Evolutionary conservation across 2,113 vertebrate species (phyloP).

Genomic region (Sardina pilchardus): DNA sequence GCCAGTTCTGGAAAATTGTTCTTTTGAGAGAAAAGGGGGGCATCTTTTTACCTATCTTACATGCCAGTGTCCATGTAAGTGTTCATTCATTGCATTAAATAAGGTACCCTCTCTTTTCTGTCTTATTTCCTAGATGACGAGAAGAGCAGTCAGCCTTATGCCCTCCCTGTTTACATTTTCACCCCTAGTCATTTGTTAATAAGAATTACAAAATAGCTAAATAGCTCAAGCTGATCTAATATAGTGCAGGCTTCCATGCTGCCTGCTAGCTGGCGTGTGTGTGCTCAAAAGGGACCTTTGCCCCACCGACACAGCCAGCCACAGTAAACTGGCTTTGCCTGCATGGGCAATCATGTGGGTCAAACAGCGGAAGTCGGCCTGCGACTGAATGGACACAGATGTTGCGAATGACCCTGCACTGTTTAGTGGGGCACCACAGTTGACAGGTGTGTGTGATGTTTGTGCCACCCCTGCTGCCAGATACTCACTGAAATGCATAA

Average conservation of each 20-base stretch:
- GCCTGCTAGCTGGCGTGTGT: not conserved
- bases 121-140: too few species aligned
- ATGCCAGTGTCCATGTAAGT: too few species aligned
- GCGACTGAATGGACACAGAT: slow-evolving; percentile 16
- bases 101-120: too few species aligned
- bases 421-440: not conserved
- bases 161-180: not conserved
- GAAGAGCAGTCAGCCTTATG: not conserved
- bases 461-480: not conserved
- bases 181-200: too few species aligned
- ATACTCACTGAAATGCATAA: not conserved
- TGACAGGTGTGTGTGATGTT: not conserved
- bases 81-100: too few species aligned
- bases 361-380: slow-evolving; percentile 19
- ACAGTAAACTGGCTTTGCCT: slow-evolving; percentile 31
- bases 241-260: not conserved
- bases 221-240: not conserved
- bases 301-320: not conserved
- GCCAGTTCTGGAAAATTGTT: not conserved
- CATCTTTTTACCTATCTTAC: too few species aligned
- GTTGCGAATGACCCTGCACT: slow-evolving; percentile 14
- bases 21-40: not conserved
- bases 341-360: slow-evolving; percentile 17
- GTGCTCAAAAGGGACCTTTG: slow-evolving; percentile 18
- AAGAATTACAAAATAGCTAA: not conserved